Conservation (phyloP, 2,113 vertebrate species). For the Anthoscopus minutus region DNA sequence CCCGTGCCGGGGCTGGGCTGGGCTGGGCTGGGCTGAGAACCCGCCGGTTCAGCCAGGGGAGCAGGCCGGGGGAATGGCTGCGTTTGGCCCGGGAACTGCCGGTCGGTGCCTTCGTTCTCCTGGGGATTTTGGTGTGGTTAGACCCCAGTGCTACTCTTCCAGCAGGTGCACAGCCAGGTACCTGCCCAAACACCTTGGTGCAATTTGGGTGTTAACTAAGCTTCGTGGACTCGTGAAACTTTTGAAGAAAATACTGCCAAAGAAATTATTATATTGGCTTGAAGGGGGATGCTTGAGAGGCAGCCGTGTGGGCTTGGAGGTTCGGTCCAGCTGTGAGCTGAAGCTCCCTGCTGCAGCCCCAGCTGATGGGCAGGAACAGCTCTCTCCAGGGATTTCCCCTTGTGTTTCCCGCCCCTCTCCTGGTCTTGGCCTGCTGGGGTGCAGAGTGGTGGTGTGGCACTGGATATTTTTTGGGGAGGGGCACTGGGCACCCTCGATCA, state of each 20-base stretch:
- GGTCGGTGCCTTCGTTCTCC: neutral
- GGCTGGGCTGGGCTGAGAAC: rapidly evolving
- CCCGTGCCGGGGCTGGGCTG: rapidly evolving
- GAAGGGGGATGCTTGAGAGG: neutral
- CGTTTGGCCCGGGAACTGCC: neutral
- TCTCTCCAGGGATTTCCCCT: rapidly evolving
- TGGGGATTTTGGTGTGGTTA: neutral
- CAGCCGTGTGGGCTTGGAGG: rapidly evolving
- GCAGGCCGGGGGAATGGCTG: neutral
- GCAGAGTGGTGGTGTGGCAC: neutral
- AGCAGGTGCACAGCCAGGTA: rapidly evolving
- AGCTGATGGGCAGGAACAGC: rapidly evolving
- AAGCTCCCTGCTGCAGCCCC: neutral
- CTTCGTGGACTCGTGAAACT: rapidly evolving
- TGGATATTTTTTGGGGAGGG: neutral
- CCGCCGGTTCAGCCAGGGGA: rapidly evolving
- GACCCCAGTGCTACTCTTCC: neutral
- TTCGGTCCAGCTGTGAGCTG: neutral
- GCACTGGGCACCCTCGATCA: rapidly evolving
- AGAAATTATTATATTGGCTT: rapidly evolving
- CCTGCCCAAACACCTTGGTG: rapidly evolving
- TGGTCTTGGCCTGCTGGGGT: neutral
- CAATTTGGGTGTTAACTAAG: neutral
- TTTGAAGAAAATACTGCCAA: neutral
- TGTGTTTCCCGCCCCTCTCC: neutral